Evolutionary conservation across 2,113 vertebrate species (phyloP).

Genomic region (Morone chrysops): DNA sequence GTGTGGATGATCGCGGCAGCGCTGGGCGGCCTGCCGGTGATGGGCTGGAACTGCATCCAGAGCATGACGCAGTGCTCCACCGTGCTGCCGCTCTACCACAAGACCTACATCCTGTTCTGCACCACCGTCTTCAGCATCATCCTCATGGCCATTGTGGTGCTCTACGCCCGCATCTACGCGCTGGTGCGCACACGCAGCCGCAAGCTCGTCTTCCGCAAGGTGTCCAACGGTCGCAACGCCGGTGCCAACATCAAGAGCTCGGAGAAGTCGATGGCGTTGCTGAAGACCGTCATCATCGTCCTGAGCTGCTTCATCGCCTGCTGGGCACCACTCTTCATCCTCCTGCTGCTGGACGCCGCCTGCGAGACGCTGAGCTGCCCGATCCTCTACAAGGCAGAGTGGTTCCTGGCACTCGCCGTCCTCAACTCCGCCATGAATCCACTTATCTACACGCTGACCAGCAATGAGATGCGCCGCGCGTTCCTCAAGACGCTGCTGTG

Average conservation of each 20-base stretch:
- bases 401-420: conserved; percentile 95
- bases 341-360: conserved; percentile 95
- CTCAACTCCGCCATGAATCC: conserved; percentile 98
- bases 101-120: conserved; percentile 99
- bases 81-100: conserved; percentile 96
- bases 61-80: conserved; percentile 90
- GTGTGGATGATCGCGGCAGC: conserved; percentile 94
- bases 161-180: conserved; percentile 95
- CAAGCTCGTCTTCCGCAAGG: conserved; percentile 93
- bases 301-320: conserved; percentile 97
- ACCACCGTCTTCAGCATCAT: conserved; percentile 95
- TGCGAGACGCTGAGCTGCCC: conserved; percentile 89
- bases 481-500: conserved; percentile 93
- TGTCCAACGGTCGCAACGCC: conserved; percentile 86
- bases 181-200: conserved; percentile 94
- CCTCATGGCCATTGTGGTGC: conserved; percentile 93
- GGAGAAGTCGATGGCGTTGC: conserved; percentile 94
- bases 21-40: conserved; percentile 91
- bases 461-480: conserved; percentile 97
- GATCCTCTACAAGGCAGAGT: conserved; percentile 93
- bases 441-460: conserved; percentile 98
- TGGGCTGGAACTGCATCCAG: conserved; percentile 97
- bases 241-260: conserved; percentile 89
- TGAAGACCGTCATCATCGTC: conserved; percentile 98
- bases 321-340: conserved; percentile 97